A percentile compares a stretch with the other conserved stretches of the same genome.
Evolutionary conservation across 2,797 vertebrate genomes (phyloP).

Genomic region (Sebastes cheni): DNA sequence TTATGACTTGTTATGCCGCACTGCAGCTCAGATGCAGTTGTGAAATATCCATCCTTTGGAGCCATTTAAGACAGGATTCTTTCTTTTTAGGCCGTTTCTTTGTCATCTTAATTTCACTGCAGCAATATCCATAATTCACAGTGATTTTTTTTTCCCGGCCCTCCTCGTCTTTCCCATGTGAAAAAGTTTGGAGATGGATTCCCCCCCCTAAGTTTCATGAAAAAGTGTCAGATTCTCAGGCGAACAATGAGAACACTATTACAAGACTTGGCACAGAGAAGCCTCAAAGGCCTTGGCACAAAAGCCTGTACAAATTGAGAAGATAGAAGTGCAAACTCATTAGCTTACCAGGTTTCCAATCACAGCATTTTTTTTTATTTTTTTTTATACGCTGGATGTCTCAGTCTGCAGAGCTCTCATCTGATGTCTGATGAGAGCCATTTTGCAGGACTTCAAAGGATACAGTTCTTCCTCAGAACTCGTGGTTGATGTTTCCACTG

Average conservation of each 20-base stretch:
- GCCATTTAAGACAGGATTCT: constrained; percentile 50
- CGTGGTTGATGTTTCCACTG: constrained; percentile 40
- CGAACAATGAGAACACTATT: constrained; percentile 81
- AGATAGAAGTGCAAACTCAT: constrained; percentile 85
- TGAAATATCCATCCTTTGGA: constrained; percentile 63
- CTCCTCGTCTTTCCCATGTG: constrained; percentile 70
- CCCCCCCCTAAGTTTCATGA: constrained; percentile 69
- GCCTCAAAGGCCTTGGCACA: constrained; percentile 83
- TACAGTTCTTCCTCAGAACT: constrained; percentile 54
- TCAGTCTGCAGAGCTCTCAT: constrained; percentile 68
- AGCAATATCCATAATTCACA: constrained; percentile 75
- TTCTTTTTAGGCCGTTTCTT: constrained; percentile 52
- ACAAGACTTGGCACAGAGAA: constrained; percentile 76
- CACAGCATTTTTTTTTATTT: constrained; percentile 60
- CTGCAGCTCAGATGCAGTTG: constrained; percentile 67
- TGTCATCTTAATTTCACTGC: constrained; percentile 75
- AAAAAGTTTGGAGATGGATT: constrained; percentile 68
- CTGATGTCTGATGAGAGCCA: constrained; percentile 75
- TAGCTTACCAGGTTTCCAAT: constrained; percentile 82
- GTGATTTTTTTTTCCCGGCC: constrained; percentile 33
- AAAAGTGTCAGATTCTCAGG: constrained; percentile 66
- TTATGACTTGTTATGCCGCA: constrained; percentile 66
- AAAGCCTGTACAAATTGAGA: constrained; percentile 80
- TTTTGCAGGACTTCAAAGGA: constrained; percentile 78
- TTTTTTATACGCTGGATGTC: constrained; percentile 69